Percentiles rank a stretch among this genome's conserved stretches.
Evolutionary conservation across 2,888 invertebrate species (phyloP).

Genomic region (Agonum fuliginosum): DNA sequence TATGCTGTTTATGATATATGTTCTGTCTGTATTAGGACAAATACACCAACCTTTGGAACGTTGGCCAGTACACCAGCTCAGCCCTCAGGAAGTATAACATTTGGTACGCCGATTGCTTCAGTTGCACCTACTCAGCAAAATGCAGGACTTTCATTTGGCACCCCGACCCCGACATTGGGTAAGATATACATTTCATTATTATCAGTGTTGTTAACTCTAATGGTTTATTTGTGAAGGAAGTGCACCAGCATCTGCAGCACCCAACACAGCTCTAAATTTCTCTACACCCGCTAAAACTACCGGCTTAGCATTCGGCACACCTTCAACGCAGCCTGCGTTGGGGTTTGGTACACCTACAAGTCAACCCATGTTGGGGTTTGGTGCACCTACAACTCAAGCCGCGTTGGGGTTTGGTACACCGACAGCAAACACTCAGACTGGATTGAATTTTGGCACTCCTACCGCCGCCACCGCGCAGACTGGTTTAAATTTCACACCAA

Average conservation of each 20-base stretch:
- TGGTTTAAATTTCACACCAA: slow-evolving; percentile 64
- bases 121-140: slow-evolving; percentile 58
- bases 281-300: slow-evolving; percentile 65
- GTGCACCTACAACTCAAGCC: slow-evolving; percentile 64
- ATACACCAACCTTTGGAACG: slow-evolving; percentile 61
- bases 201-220: too few relatives aligned
- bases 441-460: slow-evolving; percentile 65
- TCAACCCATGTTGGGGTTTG: slow-evolving; percentile 65
- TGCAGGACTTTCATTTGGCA: slow-evolving; percentile 63
- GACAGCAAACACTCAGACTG: slow-evolving; percentile 64
- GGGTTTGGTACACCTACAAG: slow-evolving; percentile 63
- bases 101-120: slow-evolving; percentile 62
- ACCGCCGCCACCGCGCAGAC: slow-evolving; percentile 65
- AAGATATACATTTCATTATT: background rate
- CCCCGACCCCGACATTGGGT: slow-evolving; percentile 60
- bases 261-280: slow-evolving; percentile 65
- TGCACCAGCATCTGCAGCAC: slow-evolving; percentile 57
- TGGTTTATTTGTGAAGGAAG: too few relatives aligned
- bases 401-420: slow-evolving; percentile 65
- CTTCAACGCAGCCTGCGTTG: slow-evolving; percentile 63
- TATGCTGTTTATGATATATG: slow-evolving; percentile 67
- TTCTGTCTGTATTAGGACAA: slow-evolving; percentile 40
- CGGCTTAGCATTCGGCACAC: slow-evolving; percentile 66
- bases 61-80: slow-evolving; percentile 49
- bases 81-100: slow-evolving; percentile 63